Conservation (phyloP, 2,888 invertebrate genomes). For the Leptinotarsa tumamoca region DNA sequence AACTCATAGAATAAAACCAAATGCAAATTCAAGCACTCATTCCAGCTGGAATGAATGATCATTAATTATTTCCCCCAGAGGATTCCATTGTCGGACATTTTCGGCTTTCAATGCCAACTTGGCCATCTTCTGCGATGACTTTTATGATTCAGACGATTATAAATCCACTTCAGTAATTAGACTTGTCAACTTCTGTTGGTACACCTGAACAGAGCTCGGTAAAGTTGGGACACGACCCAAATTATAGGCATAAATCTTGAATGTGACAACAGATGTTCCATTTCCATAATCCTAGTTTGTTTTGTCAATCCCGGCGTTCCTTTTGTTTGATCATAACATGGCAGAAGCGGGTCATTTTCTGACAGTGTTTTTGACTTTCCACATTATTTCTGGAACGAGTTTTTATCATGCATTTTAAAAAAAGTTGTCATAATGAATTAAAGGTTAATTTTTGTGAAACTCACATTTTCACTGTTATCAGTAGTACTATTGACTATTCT, state of each 20-base stretch:
- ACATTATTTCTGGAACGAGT: no score
- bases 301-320: constrained; percentile 34
- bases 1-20: constrained; percentile 1
- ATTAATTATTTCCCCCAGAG: neutral
- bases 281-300: constrained; percentile 39
- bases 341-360: constrained; percentile 21
- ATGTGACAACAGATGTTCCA: constrained; percentile 42
- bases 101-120: constrained; percentile 17
- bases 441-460: no score
- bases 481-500: no score
- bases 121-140: constrained; percentile 4
- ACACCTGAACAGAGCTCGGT: constrained; percentile 41
- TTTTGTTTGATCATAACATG: constrained; percentile 12
- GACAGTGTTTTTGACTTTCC: neutral
- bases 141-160: constrained; percentile 10
- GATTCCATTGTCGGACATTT: constrained; percentile 10
- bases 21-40: constrained; percentile 1
- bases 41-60: constrained; percentile 3
- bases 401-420: no score
- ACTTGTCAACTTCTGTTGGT: constrained; percentile 42
- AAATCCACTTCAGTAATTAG: constrained; percentile 40
- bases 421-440: no score
- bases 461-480: no score
- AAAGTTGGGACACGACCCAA: constrained; percentile 40
- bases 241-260: constrained; percentile 45